Conservation (phyloP, 2,113 vertebrate species). For the Grantiella picta region DNA sequence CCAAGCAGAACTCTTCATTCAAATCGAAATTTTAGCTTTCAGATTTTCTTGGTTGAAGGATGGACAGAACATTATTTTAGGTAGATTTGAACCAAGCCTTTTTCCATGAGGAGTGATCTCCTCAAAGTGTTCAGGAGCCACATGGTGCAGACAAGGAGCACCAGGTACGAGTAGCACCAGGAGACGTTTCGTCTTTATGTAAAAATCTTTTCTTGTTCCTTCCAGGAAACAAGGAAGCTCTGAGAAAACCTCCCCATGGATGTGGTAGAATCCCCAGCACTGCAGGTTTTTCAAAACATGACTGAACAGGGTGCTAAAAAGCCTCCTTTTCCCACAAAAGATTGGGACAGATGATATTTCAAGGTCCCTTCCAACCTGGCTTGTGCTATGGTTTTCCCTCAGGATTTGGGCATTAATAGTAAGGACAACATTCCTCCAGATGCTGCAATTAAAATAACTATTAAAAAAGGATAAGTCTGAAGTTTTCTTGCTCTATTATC, state of each 20-base stretch:
- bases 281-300: background rate
- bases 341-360: background rate
- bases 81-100: background rate
- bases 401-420: background rate
- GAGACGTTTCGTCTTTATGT: background rate
- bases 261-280: background rate
- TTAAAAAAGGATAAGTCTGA: background rate
- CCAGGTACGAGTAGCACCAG: background rate
- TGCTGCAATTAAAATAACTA: background rate
- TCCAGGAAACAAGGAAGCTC: background rate
- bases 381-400: background rate
- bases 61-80: background rate
- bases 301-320: background rate
- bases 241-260: background rate
- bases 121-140: background rate
- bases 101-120: accelerated
- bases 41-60: background rate
- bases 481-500: background rate
- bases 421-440: background rate
- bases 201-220: background rate
- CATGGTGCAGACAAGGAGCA: too few species aligned
- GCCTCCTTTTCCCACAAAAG: background rate
- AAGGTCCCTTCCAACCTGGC: background rate
- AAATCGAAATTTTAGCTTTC: background rate
- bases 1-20: background rate